Evolutionary conservation across 2,888 invertebrate genomes (phyloP), one percentile per base, ranked within the genome.

Genomic region (Balanococcus diminutus): DNA sequence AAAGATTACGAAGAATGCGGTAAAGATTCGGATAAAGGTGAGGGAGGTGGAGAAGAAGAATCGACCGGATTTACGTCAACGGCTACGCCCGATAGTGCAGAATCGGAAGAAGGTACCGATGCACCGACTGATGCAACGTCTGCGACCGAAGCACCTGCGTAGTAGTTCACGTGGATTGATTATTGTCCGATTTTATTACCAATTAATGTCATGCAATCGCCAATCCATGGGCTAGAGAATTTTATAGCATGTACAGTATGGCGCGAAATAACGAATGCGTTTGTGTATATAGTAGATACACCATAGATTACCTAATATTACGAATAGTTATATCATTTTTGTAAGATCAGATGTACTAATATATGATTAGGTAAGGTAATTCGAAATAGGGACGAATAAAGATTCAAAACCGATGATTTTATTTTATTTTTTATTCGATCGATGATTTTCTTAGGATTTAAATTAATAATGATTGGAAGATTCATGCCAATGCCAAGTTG

Each of bases 1-100:
- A 83, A 82, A 28, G 82, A 82, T 28, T 82, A 82, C 51, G 82
- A 82, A 28, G 82, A 82, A 51, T 82, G 82, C 14, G 67, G 61
- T 22, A 56, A 56, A 56, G 83, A 83, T 16, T 83, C 83, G 67
- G 67, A 83, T 5, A 61, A 67, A 19, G 32, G 28, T 6, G 61
- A 61, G 2, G 32, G 3, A 16, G 61, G 61, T 1, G 83, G 67
- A 9, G 83, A 83, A 39, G 83, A 83, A 61, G 56, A 22, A 22
- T 31, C 36, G 11, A 56, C 36, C 1, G 67, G 56, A 1, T 83
- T 67, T 36, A 36, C 83, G 14, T 67, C 83, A 9, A 83, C 61
- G 16, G 28, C 46, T 28, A 82, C 82, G 16, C 39, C 82, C 14
- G 46, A 46, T 14, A 39, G 46, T 42, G 28, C 82, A 42, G 22